Evolutionary conservation across 2,113 vertebrate species (phyloP), one percentile per base, ranked within the genome.

Genomic region (mouse (Mus musculus)): DNA sequence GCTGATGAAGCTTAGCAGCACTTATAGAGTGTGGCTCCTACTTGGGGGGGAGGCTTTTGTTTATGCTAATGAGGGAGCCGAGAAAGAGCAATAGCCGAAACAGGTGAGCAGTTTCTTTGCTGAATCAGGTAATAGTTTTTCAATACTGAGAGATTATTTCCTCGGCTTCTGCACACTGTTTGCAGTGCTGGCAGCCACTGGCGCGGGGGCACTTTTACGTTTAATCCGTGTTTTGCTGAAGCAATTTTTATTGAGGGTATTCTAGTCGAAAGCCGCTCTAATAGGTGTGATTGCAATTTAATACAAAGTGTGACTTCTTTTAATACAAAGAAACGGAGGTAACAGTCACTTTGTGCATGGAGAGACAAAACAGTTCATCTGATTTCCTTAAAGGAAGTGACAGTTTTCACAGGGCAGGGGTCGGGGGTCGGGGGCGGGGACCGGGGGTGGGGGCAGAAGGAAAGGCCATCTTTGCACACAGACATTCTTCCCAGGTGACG

Each of bases 201-300:
- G 33, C 16, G 26, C 2, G 6, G 22, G 39, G 22, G 39, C 8
- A 10, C 69, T 92, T 91, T 72, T 73, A 91, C 24, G 22, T 90
- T 94, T 73, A 89, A 85, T 96, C 75, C 91, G n/a, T 19, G 28
- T 12, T 81, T 75, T 81, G n/a, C 87, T 81, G 56, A 95, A 89
- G 46, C 36, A 81, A 17, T 73, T n/a, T 20, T 94, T 93, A 87
- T 87, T 36, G 22, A 76, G 24, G 49, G 9, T 42, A 84, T 81
- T 4, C 13, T 39, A 19, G 3, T 84, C n/a, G 2, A 36, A 59
- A 72, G 16, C 11, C 78, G 84, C 12, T 10, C 92, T 86, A 87
- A 20, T 11, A n/a, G 63, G 61, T 49, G 33, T 39, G 49, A 19
- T 89, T 89, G 10, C 69, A 76, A 76, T 91, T 92, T 49, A 54